Conservation (phyloP, 2,797 vertebrate species). For the Podargus strigoides region DNA sequence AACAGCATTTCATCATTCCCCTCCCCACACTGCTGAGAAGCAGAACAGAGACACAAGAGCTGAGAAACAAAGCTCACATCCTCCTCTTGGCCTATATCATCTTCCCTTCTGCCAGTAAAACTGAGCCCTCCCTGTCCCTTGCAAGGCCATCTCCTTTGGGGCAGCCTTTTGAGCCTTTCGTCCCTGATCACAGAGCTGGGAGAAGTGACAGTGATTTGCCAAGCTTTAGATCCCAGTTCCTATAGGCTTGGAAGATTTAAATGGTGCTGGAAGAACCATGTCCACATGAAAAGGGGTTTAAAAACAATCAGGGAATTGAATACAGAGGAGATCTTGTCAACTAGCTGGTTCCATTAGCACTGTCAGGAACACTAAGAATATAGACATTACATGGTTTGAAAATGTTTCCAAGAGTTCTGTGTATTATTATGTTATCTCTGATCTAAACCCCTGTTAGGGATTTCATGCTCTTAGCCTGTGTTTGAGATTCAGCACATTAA, state of each 20-base stretch:
- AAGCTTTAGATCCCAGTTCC: not conserved
- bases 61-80: not conserved
- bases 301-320: slow-evolving; percentile 38
- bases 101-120: not conserved
- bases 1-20: not conserved
- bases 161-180: not conserved
- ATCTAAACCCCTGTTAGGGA: slow-evolving; percentile 70
- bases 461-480: slow-evolving; percentile 69
- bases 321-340: slow-evolving; percentile 62
- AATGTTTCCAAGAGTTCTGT: slow-evolving; percentile 67
- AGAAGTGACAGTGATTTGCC: not conserved
- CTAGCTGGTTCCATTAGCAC: slow-evolving; percentile 58
- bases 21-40: not conserved
- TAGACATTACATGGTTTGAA: slow-evolving; percentile 66
- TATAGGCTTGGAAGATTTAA: not conserved
- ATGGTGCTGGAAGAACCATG: not conserved
- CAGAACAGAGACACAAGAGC: not conserved
- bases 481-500: slow-evolving; percentile 70
- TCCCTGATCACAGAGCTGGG: not conserved
- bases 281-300: not conserved
- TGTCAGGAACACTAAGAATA: slow-evolving; percentile 64
- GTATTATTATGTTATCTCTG: slow-evolving; percentile 65
- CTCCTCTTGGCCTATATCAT: not conserved
- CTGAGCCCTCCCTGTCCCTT: not conserved
- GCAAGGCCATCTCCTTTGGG: not conserved